These are phyloP conservation scores for Alcedo atthis DNA, from an alignment of 2,797 vertebrate species.

Conservation along the genomic window DNA sequence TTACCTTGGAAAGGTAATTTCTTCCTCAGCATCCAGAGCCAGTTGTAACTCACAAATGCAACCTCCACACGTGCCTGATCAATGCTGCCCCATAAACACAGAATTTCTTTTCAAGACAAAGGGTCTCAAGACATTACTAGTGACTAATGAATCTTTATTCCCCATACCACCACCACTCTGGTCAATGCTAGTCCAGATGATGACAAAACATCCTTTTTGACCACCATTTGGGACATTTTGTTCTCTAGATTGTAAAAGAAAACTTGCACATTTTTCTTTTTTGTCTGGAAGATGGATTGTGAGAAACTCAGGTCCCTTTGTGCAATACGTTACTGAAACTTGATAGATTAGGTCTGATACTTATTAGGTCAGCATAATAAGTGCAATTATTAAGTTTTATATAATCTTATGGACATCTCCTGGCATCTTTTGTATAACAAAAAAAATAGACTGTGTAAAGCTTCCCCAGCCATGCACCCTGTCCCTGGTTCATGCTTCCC, in stretches of 20 bases:
- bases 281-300: background rate
- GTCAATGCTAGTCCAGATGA: background rate
- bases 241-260: background rate
- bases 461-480: fast-evolving
- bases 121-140: background rate
- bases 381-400: background rate
- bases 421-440: background rate
- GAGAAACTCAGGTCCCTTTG: background rate
- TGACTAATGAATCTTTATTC: background rate
- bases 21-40: background rate
- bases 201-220: background rate
- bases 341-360: background rate
- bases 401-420: background rate
- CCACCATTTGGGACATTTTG: background rate
- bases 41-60: fast-evolving
- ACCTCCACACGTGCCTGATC: fast-evolving
- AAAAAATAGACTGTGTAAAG: background rate
- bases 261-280: background rate
- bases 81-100: background rate
- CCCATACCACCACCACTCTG: background rate
- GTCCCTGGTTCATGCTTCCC: background rate
- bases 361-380: background rate
- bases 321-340: background rate
- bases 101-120: background rate
- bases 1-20: background rate